Percentiles rank a stretch among this genome's conserved stretches.
These are phyloP conservation scores for Eristalis arbustorum DNA, from an alignment of 2,888 invertebrate species.

Conservation along the genomic window DNA sequence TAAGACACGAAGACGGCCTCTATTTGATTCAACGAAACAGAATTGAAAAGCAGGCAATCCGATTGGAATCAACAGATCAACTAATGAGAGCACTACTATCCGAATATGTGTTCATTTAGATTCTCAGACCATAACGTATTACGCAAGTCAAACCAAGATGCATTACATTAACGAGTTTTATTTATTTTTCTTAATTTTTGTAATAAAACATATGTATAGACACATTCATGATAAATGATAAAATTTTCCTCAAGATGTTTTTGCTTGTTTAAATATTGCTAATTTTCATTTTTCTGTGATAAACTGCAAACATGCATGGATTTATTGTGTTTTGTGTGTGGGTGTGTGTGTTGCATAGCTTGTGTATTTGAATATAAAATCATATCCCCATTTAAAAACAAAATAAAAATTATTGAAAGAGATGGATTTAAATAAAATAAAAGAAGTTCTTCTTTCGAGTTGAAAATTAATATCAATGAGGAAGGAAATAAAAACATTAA, in stretches of 20 bases:
- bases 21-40: no score
- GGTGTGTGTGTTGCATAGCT: conserved; percentile 5
- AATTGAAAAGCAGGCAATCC: no score
- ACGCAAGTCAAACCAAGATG: conserved; percentile 37
- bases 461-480: conserved; percentile 65
- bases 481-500: conserved; percentile 14
- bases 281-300: conserved; percentile 57
- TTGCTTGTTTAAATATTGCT: conserved; percentile 10
- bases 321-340: conserved; percentile 34
- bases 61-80: no score
- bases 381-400: conserved; percentile 48
- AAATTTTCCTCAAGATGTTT: conserved; percentile 5
- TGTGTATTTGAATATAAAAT: background rate
- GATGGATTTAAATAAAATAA: background rate
- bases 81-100: no score
- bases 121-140: background rate
- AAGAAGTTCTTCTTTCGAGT: conserved; percentile 40
- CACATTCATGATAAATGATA: conserved; percentile 68
- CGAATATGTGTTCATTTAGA: background rate
- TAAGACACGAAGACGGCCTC: no score
- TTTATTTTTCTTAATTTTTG: conserved; percentile 70
- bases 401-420: conserved; percentile 15
- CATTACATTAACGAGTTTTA: conserved; percentile 62
- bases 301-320: conserved; percentile 65
- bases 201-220: conserved; percentile 70